phyloP scores from a whole-genome alignment of 2,113 vertebrate genomes.

The Chitala chitala region DNA sequence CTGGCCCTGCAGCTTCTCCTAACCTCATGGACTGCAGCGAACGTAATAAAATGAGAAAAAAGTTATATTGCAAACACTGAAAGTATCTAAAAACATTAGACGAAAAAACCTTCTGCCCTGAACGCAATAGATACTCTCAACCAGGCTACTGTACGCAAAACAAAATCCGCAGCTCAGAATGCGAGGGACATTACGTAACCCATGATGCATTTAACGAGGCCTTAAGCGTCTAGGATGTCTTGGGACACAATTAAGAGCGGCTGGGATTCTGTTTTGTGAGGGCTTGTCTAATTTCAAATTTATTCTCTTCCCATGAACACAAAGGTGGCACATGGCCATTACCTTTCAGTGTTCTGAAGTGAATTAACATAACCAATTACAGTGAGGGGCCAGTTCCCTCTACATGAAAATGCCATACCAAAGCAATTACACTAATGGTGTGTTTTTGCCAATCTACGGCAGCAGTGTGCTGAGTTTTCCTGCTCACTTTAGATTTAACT shows the following conservation, averaged over 20 bases:
- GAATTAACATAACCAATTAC: constrained; percentile 20
- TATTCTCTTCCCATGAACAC: constrained; percentile 14
- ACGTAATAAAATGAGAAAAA: no score
- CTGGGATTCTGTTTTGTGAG: constrained; percentile 14
- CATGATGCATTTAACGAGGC: constrained; percentile 17
- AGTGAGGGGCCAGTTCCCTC: background rate
- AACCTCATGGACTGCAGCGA: no score
- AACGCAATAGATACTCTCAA: background rate
- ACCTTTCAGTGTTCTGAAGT: constrained; percentile 19
- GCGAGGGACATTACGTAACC: constrained; percentile 4
- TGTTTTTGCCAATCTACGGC: constrained; percentile 15
- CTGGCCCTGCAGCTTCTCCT: no score
- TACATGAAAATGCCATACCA: constrained; percentile 15
- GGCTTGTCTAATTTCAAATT: constrained; percentile 20
- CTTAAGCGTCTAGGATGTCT: constrained; percentile 3
- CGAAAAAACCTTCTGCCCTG: background rate
- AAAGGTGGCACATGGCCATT: constrained; percentile 15
- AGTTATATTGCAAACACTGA: no score
- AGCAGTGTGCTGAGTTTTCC: background rate
- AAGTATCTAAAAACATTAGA: no score
- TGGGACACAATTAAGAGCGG: constrained; percentile 16
- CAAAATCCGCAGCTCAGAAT: background rate
- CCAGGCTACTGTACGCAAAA: background rate
- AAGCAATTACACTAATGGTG: constrained; percentile 17
- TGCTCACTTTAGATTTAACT: constrained; percentile 9